Conservation (phyloP, 2,113 vertebrate species). For the Tragulus kanchil region DNA sequence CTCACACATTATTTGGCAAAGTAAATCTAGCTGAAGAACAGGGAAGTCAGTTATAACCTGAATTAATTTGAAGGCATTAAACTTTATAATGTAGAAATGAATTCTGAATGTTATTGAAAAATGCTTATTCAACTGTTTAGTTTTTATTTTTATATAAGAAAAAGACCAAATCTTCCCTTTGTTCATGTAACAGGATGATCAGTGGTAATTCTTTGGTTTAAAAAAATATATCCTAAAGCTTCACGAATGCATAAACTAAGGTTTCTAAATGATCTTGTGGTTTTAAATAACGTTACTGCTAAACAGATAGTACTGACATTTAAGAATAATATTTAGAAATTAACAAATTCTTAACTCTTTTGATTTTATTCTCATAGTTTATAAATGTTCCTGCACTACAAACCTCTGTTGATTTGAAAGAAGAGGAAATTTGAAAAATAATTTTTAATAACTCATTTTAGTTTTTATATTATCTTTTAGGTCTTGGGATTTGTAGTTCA, state of each 20-base stretch:
- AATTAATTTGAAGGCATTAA: not conserved
- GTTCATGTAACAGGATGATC: not conserved
- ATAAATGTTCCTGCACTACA: not conserved
- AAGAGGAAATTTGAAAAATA: not conserved
- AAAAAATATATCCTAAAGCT: not conserved
- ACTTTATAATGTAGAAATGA: not conserved
- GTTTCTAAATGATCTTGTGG: not conserved
- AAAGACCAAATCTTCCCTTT: not conserved
- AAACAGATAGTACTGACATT: not conserved
- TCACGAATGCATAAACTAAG: not conserved
- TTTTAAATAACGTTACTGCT: slow-evolving; percentile 8
- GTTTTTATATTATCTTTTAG: slow-evolving; percentile 24
- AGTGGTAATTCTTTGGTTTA: not conserved
- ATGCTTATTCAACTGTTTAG: not conserved
- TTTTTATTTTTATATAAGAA: not conserved
- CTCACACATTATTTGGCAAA: not conserved
- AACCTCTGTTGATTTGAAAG: not conserved
- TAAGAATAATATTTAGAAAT: not conserved
- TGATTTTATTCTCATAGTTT: not conserved
- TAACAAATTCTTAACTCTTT: not conserved
- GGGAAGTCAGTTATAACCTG: not conserved
- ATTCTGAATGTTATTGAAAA: not conserved
- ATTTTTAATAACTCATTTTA: not conserved
- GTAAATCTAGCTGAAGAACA: slow-evolving; percentile 13
- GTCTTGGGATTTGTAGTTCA: not conserved